These are phyloP conservation scores for Megalops cyprinoides DNA, from an alignment of 2,797 vertebrate species.

Conservation along the genomic window DNA sequence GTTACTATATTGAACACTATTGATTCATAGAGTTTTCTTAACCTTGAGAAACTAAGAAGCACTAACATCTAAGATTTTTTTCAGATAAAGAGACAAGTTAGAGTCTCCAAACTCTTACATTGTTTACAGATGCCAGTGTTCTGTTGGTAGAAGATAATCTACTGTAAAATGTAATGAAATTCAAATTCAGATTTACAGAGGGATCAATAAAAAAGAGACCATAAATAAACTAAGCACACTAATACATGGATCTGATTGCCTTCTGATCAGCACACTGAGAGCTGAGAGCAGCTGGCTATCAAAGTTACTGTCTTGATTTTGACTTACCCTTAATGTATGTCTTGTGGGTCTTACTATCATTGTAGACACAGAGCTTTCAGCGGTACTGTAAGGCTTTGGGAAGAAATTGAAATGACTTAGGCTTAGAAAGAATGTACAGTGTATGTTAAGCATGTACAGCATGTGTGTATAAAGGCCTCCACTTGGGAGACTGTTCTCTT, in stretches of 20 bases:
- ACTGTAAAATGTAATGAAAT: background rate
- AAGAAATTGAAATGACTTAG: conserved; percentile 27
- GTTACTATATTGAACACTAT: background rate
- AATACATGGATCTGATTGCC: no score
- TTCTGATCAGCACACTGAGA: no score
- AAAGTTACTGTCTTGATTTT: background rate
- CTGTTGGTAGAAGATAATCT: background rate
- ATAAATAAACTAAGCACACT: background rate
- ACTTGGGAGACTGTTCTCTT: conserved; percentile 71
- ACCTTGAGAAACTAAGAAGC: no score
- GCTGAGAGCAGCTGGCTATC: background rate
- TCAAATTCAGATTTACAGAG: background rate
- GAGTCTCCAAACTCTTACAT: background rate
- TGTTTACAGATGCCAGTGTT: background rate
- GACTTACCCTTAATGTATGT: background rate
- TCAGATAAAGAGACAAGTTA: background rate
- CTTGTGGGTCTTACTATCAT: background rate
- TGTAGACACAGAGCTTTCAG: background rate
- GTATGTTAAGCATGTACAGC: conserved; percentile 64
- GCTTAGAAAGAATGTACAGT: conserved; percentile 48
- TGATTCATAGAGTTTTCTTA: no score
- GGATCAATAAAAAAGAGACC: background rate
- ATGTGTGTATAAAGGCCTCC: conserved; percentile 78
- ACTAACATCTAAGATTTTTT: conserved; percentile 13
- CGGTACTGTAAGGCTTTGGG: background rate